Evolutionary conservation across 1,140 invertebrate genomes (phyloP).

Genomic region (Atopsyche davidsoni): DNA sequence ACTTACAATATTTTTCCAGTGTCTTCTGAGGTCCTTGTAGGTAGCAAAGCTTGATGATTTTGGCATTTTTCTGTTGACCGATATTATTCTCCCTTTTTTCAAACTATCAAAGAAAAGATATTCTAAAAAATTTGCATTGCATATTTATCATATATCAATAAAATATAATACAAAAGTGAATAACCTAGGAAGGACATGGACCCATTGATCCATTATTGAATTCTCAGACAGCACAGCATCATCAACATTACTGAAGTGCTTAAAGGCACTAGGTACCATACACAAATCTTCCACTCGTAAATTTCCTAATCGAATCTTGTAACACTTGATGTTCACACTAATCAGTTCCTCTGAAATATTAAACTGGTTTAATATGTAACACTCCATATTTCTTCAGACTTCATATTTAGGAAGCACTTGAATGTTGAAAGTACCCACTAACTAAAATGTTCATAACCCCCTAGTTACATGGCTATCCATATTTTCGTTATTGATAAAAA

Average conservation of each 20-base stretch:
- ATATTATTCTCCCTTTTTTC: conserved; percentile 40
- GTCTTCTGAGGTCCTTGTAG: conserved; percentile 45
- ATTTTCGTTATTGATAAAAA: too few species aligned
- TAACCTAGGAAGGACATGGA: conserved; percentile 42
- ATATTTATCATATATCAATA: conserved; percentile 1
- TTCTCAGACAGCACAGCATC: conserved; percentile 19
- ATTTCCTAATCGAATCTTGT: conserved; percentile 13
- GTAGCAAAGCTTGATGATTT: conserved; percentile 36
- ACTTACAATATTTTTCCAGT: conserved; percentile 51
- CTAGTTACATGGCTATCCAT: too few species aligned
- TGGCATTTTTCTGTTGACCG: conserved; percentile 35
- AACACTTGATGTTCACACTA: conserved; percentile 11
- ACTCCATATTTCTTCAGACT: too few species aligned
- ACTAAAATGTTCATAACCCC: too few species aligned
- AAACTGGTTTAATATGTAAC: too few species aligned
- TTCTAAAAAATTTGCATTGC: conserved; percentile 6
- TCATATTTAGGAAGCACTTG: too few species aligned
- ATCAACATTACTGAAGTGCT: conserved; percentile 1
- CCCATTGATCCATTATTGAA: conserved; percentile 34
- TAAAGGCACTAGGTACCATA: neutral
- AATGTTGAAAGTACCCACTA: too few species aligned
- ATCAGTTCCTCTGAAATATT: conserved; percentile 8
- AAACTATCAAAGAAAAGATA: conserved; percentile 33
- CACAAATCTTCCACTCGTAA: conserved; percentile 28
- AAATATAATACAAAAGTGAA: conserved; percentile 20